Evolutionary conservation across 2,888 invertebrate genomes (phyloP).

Genomic region (Aphrophora alni): DNA sequence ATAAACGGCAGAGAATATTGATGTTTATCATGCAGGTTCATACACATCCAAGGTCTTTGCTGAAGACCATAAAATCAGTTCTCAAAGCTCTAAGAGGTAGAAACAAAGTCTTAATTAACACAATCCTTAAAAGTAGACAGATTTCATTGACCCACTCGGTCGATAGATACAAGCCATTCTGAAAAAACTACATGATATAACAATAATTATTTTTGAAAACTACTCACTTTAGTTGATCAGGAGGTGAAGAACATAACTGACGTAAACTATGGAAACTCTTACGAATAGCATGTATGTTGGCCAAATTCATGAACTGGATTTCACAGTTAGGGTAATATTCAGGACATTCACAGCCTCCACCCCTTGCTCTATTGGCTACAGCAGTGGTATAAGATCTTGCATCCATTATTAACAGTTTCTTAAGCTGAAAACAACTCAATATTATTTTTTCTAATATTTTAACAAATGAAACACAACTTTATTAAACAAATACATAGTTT

Average conservation of each 20-base stretch:
- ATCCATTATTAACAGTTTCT: constrained; percentile 90
- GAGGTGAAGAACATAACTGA: constrained; percentile 76
- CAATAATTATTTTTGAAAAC: neutral
- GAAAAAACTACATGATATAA: too few species aligned
- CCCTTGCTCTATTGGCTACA: constrained; percentile 94
- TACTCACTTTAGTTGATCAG: constrained; percentile 78
- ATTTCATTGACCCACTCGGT: too few species aligned
- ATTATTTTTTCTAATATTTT: neutral
- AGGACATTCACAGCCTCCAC: constrained; percentile 95
- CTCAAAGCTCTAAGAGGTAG: too few species aligned
- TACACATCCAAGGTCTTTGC: too few species aligned
- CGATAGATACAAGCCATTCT: too few species aligned
- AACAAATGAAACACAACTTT: too few species aligned
- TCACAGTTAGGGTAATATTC: constrained; percentile 96
- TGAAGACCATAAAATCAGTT: too few species aligned
- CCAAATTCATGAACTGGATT: constrained; percentile 96
- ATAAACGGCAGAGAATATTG: too few species aligned
- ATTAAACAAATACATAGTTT: too few species aligned
- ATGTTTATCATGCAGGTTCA: too few species aligned
- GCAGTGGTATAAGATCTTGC: constrained; percentile 96
- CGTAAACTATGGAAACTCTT: constrained; percentile 90
- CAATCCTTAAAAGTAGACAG: too few species aligned
- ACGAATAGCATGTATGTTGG: constrained; percentile 96
- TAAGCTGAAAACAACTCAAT: constrained; percentile 45
- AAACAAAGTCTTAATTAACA: too few species aligned